Evolutionary conservation across 2,113 vertebrate genomes (phyloP), one percentile per base, ranked within the genome.

Genomic region (Lagopus leucura): DNA sequence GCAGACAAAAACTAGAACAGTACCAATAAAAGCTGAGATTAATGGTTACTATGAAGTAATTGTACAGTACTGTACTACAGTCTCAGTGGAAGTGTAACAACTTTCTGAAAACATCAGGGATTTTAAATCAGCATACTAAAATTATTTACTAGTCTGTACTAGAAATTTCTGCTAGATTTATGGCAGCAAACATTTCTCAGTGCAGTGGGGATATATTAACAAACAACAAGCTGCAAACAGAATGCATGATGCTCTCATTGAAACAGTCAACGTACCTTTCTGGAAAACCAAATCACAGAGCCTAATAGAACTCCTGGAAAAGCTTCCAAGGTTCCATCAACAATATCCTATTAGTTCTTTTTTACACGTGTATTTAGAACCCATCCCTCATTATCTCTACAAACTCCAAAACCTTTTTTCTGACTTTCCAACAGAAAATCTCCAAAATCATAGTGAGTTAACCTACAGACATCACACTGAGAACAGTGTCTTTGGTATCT

Each of bases 381-480:
- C 2, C 8, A 20, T 14, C 20, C 2, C 6, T 64, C 43, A 54
- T 72, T 76, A 69, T 54, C 55, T 73, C 63, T 19, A 7, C n/a
- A 32, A 69, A 40, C 19, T 87, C 52, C 22, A 79, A n/a, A 63
- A 30, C 45, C 42, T 22, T 83, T 63, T 76, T 66, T 30, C 32
- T 24, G 38, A 58, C 67, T 75, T 89, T 86, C 66, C 65, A 74
- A n/a, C 4, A 69, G 58, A 75, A 84, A 71, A 40, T 28, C 48
- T 7, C 4, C 24, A 67, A 60, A 28, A 66, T 38, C 60, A 24
- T 0, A 0, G 30, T 71, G 21, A 36, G n/a, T 65, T 50, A 75
- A 57, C 42, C 60, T 57, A 81, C 43, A 67, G 69, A 30, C n/a
- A 52, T 11, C 0, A 0, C 0, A 0, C 45, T 78, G 28, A 71